Evolutionary conservation across 2,888 invertebrate species (phyloP), one percentile per base, ranked within the genome.

Genomic region (Pyrrhosoma nymphula): DNA sequence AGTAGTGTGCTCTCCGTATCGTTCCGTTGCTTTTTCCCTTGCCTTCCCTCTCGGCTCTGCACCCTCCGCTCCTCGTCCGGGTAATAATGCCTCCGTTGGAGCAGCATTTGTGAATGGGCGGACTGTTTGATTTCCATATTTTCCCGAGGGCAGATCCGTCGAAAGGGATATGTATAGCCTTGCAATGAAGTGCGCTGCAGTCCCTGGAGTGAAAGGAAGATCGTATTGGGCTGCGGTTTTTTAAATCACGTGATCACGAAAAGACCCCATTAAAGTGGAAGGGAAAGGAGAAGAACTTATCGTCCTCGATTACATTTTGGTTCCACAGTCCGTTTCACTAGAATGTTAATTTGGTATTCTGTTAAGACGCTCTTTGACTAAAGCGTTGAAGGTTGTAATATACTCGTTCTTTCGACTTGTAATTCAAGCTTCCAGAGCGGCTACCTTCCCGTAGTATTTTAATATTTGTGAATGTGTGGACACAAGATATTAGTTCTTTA

Each of bases 1-100:
- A 23, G 26, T 26, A 26, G 60, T 69, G 69, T 30, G 14, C 96
- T 96, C 96, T 96, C 96, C 96, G 96, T 96, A 96, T 63, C 39
- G 55, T 12, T 56, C 30, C 69, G 56, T 88, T 56, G 91, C 88
- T 88, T 18, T 95, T 39, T 69, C 39, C 47, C 90, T 89, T 56
- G 23, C 47, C 82, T 60, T 95, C 75, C n/a, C 95, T 1, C 63
- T 88, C 56, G 16, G 16, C 56, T 60, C 18, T 55, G 14, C 56
- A 39, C 39, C 93, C 69, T 14, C n/a, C 60, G 6, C 16, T 47
- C 47, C 4, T 47, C 47, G 47, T 8, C 47, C 47, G 47, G 20
- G 60, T 60, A 14, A 60, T 20, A 60, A 60, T 60, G 60, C 18
- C 16, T 12, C 56, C 56, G 56, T 12, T 16, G 8, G 26, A 82